Evolutionary conservation across 2,113 vertebrate genomes (phyloP).

Genomic region (Nothoprocta pentlandii): DNA sequence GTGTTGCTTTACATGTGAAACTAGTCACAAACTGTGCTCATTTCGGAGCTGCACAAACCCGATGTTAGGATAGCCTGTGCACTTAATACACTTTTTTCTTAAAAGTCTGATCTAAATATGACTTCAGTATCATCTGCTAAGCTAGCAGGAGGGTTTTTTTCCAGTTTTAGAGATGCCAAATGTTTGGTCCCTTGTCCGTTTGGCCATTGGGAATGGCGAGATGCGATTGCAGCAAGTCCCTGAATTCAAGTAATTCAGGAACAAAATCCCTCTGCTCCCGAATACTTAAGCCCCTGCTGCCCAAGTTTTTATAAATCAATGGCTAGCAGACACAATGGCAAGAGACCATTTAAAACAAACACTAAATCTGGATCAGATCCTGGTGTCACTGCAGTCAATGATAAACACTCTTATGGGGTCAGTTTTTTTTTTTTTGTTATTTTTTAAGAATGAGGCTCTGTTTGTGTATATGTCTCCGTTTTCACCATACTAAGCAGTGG

Average conservation of each 20-base stretch:
- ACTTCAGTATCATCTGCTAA: background rate
- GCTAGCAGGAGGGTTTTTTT: background rate
- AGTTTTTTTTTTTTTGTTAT: background rate
- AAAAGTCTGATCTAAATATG: background rate
- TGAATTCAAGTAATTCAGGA: background rate
- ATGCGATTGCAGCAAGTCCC: background rate
- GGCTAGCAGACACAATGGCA: background rate
- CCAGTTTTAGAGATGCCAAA: background rate
- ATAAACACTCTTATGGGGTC: background rate
- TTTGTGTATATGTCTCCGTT: background rate
- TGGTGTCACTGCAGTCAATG: background rate
- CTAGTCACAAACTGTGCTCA: background rate
- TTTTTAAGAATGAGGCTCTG: background rate
- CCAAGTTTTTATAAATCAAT: background rate
- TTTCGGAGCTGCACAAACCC: background rate
- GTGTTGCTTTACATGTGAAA: background rate
- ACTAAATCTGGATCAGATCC: background rate
- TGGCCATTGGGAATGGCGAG: background rate
- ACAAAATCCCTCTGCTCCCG: slow-evolving; percentile 31
- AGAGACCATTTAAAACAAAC: background rate
- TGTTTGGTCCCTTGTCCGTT: no score
- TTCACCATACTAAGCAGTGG: background rate
- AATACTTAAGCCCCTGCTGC: background rate
- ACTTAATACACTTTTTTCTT: background rate
- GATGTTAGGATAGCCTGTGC: background rate